Percentiles rank a stretch among this genome's conserved stretches.
These are phyloP conservation scores for Augochlora pura DNA, from an alignment of 1,140 invertebrate species.

Conservation along the genomic window DNA sequence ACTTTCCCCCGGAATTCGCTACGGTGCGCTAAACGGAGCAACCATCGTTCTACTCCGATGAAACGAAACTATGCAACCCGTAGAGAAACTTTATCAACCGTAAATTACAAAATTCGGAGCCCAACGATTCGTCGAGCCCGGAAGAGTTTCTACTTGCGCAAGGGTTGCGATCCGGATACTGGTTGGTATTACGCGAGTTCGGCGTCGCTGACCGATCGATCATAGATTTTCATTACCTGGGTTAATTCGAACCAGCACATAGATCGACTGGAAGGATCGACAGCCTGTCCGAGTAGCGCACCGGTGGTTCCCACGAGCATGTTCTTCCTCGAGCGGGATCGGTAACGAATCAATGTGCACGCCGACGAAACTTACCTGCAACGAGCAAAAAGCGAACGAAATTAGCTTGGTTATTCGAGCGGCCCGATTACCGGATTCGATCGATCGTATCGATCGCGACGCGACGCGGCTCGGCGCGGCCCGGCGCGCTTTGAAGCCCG, in stretches of 20 bases:
- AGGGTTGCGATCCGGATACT: not conserved
- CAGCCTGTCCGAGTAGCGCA: not conserved
- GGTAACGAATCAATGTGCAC: conserved; percentile 12
- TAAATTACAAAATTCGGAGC: no score
- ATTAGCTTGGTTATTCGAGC: not conserved
- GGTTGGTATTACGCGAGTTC: conserved; percentile 15
- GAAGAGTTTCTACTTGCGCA: no score
- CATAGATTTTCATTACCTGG: conserved; percentile 19
- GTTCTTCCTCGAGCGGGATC: not conserved
- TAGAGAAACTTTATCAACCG: not conserved
- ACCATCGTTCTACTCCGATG: no score
- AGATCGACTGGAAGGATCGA: conserved; percentile 15
- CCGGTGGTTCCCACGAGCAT: conserved; percentile 17
- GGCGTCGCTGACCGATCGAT: not conserved
- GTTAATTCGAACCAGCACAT: conserved; percentile 28
- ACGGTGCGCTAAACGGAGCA: no score
- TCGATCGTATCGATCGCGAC: conserved; percentile 15
- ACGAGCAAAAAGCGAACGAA: not conserved
- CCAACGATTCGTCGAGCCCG: no score
- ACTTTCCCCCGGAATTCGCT: no score
- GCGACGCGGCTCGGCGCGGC: not conserved
- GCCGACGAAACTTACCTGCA: not conserved
- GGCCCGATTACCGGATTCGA: not conserved
- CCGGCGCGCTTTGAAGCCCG: not conserved
- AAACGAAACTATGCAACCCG: no score